Base-by-base conservation (phyloP, 2,888 invertebrate genomes). In the Pandemis cinnamomeana region DNA sequence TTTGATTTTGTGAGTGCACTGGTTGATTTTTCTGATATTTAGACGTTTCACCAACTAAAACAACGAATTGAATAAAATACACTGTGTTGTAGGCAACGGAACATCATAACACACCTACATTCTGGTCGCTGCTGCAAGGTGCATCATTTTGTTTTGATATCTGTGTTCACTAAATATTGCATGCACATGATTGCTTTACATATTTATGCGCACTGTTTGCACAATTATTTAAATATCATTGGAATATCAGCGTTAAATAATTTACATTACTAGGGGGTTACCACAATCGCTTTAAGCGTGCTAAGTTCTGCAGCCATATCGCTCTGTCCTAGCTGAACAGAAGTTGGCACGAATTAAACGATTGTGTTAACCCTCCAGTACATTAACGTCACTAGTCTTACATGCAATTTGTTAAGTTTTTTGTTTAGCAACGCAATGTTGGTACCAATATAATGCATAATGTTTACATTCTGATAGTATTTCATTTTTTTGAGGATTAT, bases 331-430 rank as follows among this genome's bases (percentile, higher is more conserved):
- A 1, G 27, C 27, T 27, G 27, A 27, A 27, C 2, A 27, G 27
- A 27, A 27, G 2, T 36, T 36, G 27, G 27, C 27, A 36, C 27
- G 27, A 1, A 36, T 36, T 36, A 36, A 36, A 2, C 15, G n/a
- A 44, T 53, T 53, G 53, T 15, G 5, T 6, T 53, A 5, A 53
- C 7, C 2, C 2, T 15, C 7, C n/a, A 53, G 53, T 53, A 20
- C 55, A 55, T 55, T 13, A 61, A 8, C 10, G 11, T 53, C 67
- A 72, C 42, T 10, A 5, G 11, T 42, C 61, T 42, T 63, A 69
- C 72, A 42, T 55, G 44, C 51, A 66, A 44, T 41, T 72, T 64
- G 68, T 69, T 73, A 73, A 64, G 68, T 69, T 63, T 72, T 36
- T 69, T 73, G 58, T 64, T 69, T 62, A 62, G 13, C 41, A 48